A percentile compares a stretch with the other conserved stretches of the same genome.
Conservation (phyloP, 2,113 vertebrate species). For the Heterocephalus glaber region DNA sequence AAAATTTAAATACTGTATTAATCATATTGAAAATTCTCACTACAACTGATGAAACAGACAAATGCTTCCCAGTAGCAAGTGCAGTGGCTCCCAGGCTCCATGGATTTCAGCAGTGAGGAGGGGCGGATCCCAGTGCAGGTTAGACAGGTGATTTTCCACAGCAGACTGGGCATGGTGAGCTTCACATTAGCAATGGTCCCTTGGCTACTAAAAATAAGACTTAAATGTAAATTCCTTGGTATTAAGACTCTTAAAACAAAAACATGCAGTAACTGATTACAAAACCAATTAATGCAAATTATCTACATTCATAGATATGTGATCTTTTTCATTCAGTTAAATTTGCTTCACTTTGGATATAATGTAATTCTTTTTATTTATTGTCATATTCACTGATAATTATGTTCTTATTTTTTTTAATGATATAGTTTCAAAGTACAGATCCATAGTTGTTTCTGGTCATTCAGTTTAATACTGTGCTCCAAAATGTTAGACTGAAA, state of each 20-base stretch:
- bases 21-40: background rate
- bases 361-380: background rate
- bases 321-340: background rate
- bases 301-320: background rate
- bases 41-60: background rate
- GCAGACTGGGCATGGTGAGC: accelerated
- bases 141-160: background rate
- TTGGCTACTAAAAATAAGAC: background rate
- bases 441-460: background rate
- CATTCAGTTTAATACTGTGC: background rate
- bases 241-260: background rate
- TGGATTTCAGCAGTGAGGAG: accelerated
- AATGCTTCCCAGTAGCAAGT: background rate
- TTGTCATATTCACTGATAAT: background rate
- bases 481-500: background rate
- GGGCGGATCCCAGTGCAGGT: background rate
- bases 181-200: background rate
- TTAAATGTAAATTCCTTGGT: background rate
- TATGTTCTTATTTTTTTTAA: background rate
- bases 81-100: too few species aligned
- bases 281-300: background rate
- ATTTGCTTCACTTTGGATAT: background rate
- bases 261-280: background rate
- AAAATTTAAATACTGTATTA: background rate
- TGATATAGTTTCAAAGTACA: background rate